Evolutionary conservation across 92 coral and sea anemone genomes (phyloP).

Genomic region (Meandrina meandrites): DNA sequence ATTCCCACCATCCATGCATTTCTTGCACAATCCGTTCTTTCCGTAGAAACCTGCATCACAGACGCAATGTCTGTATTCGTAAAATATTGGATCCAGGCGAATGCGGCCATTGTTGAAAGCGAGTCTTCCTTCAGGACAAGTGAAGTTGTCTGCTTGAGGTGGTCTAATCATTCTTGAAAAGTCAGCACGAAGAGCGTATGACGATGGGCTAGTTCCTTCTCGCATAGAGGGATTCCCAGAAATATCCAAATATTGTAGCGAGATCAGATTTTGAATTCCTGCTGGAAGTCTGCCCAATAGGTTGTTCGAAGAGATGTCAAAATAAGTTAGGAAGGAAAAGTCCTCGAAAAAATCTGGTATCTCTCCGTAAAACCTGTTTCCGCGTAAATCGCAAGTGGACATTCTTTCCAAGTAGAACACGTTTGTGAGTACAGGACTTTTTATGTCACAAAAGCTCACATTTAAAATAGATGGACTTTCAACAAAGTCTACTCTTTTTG

Average conservation of each 20-base stretch:
- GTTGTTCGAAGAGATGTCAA: conserved; percentile 60
- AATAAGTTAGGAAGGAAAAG: conserved; percentile 31
- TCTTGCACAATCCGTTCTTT: conserved; percentile 44
- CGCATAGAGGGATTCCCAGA: conserved; percentile 68
- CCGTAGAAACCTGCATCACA: conserved; percentile 66
- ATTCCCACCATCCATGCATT: conserved; percentile 57
- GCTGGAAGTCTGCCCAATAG: conserved; percentile 54
- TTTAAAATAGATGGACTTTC: conserved; percentile 36
- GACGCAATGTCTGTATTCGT: conserved; percentile 50
- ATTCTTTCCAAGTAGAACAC: conserved; percentile 27
- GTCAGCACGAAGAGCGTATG: conserved; percentile 22
- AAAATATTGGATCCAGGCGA: conserved; percentile 60
- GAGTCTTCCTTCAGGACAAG: conserved; percentile 66
- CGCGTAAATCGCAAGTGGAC: conserved; percentile 49
- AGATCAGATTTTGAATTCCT: conserved; percentile 22
- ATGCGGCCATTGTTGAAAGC: conserved; percentile 60
- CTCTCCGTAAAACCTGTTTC: conserved; percentile 54
- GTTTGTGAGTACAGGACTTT: conserved; percentile 38
- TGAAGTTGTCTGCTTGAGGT: conserved; percentile 30
- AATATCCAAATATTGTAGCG: conserved; percentile 61
- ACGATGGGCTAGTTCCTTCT: conserved; percentile 10
- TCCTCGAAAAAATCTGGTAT: conserved; percentile 19
- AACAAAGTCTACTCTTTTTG: background rate
- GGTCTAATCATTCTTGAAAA: conserved; percentile 44
- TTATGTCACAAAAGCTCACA: conserved; percentile 54